Conservation (phyloP, 2,797 vertebrate species). For the Manis javanica region DNA sequence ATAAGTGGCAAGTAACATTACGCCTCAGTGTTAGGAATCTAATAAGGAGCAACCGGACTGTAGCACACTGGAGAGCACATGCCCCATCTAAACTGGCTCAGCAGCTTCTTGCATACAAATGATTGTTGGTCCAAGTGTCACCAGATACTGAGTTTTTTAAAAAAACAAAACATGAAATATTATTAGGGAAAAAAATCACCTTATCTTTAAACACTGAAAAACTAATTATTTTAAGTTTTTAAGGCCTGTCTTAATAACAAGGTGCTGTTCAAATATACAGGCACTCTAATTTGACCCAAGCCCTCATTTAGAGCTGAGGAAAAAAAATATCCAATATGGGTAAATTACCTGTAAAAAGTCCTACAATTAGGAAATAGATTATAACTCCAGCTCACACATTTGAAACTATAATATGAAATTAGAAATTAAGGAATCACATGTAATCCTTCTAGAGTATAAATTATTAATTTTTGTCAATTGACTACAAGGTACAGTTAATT, state of each 20-base stretch:
- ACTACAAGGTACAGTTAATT: background rate
- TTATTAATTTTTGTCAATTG: conserved; percentile 17
- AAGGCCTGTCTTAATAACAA: background rate
- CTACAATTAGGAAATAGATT: conserved; percentile 39
- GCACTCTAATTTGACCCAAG: background rate
- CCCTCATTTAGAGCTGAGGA: background rate
- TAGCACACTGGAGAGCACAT: background rate
- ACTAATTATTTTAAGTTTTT: background rate
- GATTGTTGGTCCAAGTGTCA: background rate
- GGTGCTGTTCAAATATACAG: background rate
- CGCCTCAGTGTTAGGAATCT: background rate
- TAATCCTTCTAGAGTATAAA: conserved; percentile 27
- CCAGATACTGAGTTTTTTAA: background rate
- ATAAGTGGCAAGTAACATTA: background rate
- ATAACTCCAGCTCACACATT: background rate
- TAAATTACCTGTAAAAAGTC: background rate
- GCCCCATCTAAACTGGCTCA: background rate
- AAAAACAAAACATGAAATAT: background rate
- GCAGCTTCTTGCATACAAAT: background rate
- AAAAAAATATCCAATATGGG: background rate
- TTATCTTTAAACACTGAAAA: background rate
- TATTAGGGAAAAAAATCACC: background rate
- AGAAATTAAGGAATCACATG: conserved; percentile 37
- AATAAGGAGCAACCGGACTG: background rate
- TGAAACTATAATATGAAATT: conserved; percentile 9